phyloP scores from a whole-genome alignment of 2,113 vertebrate species.

The Agapornis roseicollis region DNA sequence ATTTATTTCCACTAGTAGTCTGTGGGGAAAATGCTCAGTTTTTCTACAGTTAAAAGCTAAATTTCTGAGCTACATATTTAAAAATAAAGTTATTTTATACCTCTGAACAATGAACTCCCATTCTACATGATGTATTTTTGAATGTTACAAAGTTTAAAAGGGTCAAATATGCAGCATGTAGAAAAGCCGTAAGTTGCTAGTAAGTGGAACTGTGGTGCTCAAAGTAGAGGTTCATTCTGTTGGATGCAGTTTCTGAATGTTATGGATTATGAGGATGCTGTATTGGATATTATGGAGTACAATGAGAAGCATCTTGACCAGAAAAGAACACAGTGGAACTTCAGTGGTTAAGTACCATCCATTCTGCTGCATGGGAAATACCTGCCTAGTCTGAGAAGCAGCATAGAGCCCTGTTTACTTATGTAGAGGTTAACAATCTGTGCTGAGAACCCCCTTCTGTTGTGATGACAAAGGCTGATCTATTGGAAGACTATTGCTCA shows the following conservation, averaged over 20 bases:
- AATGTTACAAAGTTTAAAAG: background rate
- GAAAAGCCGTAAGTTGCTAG: background rate
- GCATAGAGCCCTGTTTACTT: background rate
- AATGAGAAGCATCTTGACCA: background rate
- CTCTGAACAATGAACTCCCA: background rate
- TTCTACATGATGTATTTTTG: background rate
- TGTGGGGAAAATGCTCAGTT: background rate
- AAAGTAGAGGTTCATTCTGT: background rate
- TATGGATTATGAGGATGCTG: background rate
- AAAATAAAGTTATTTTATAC: background rate
- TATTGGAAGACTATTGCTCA: background rate
- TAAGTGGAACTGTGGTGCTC: background rate
- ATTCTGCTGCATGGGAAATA: background rate
- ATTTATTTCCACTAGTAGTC: background rate
- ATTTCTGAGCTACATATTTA: background rate
- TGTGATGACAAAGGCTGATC: constrained; percentile 15
- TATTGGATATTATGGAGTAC: background rate
- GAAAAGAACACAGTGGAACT: background rate
- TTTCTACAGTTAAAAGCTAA: background rate
- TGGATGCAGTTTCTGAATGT: background rate
- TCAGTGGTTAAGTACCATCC: background rate
- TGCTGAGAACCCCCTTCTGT: background rate
- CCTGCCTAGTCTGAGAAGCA: background rate
- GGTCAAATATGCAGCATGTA: background rate
- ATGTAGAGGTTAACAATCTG: background rate